A percentile compares a stretch with the other conserved stretches of the same genome.
phyloP scores from a whole-genome alignment of 2,888 invertebrate genomes.

The Colletes collaris region DNA sequence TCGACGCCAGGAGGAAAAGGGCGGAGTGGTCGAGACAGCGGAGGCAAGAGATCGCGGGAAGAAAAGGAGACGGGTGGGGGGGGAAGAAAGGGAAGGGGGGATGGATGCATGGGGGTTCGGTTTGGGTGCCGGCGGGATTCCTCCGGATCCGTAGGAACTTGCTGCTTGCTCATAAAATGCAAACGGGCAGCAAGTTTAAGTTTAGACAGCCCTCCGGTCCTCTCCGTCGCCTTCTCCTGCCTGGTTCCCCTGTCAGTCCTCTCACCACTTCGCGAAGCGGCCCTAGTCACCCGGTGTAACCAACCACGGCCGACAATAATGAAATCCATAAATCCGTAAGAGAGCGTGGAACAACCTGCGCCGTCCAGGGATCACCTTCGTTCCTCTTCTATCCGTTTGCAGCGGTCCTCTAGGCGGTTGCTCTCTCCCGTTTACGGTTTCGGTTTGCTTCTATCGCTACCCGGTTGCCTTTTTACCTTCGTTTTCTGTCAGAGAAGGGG shows the following conservation, averaged over 20 bases:
- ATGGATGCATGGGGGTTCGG: constrained; percentile 75
- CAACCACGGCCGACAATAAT: constrained; percentile 87
- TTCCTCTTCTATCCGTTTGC: constrained; percentile 16
- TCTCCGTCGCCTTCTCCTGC: constrained; percentile 45
- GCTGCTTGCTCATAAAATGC: constrained; percentile 81
- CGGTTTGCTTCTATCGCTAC: neutral
- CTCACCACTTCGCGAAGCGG: constrained; percentile 40
- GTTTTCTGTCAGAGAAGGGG: constrained; percentile 4
- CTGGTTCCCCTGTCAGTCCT: constrained; percentile 43
- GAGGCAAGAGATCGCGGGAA: constrained; percentile 20
- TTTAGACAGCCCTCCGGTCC: constrained; percentile 72
- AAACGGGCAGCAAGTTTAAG: constrained; percentile 80
- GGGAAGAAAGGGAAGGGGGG: constrained; percentile 54
- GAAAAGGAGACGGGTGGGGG: constrained; percentile 44
- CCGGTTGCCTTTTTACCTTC: constrained; percentile 13
- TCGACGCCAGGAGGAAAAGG: constrained; percentile 1
- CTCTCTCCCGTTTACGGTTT: too few species aligned
- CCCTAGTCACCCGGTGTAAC: constrained; percentile 81
- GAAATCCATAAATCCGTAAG: constrained; percentile 88
- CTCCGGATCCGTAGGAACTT: constrained; percentile 71
- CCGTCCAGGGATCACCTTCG: constrained; percentile 49
- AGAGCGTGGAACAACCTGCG: constrained; percentile 75
- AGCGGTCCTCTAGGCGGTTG: too few species aligned
- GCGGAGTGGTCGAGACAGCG: constrained; percentile 18
- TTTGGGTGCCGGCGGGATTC: constrained; percentile 72